Base-by-base conservation (phyloP, 2,113 vertebrate genomes). In the Nyctereutes procyonoides region DNA sequence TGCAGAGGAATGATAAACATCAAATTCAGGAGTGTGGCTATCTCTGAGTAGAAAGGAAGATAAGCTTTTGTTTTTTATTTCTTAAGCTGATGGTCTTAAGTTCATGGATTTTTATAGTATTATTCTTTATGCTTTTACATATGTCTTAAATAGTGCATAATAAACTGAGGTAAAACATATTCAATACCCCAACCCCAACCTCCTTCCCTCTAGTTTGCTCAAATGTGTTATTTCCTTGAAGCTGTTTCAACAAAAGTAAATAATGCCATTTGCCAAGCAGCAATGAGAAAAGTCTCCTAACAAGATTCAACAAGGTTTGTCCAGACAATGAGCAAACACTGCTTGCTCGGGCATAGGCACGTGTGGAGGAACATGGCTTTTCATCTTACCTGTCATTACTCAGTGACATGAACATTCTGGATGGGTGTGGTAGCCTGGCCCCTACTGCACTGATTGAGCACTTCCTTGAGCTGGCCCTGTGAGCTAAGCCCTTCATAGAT, bases 241-340 rank as follows among this genome's bases (percentile, higher is more conserved):
- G 84, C 69, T 96, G 73, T 92, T 96, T 88, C 90, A 90, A 95
- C 77, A 96, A 88, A 82, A 67, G 55, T 69, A 0, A 0, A 76
- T 5, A 95, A 88, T 8, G 38, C 55, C 67, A 79, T 88, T 82
- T 96, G 77, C 5, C 92, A 91, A 84, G 22, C 58, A 93, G 88
- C 76, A 1, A 77, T 12, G 58, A 80, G 90, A 63, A 93, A 92
- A 28, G 77, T 62, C 87, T 81, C 92, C 51, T 22, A 62, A 97
- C 86, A 97, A 97, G 97, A 93, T 0, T n/a, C 79, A 77, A 85
- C 74, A 96, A 77, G 71, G 67, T 96, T 96, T 94, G 74, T 85
- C 20, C 88, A 97, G 96, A 95, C 84, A 71, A 35, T 53, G 82
- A 94, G 76, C 94, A 95, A 96, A 97, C 56, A 95, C 69, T 6